phyloP scores from a whole-genome alignment of 2,888 invertebrate species.

The Ptilodon capucinus region DNA sequence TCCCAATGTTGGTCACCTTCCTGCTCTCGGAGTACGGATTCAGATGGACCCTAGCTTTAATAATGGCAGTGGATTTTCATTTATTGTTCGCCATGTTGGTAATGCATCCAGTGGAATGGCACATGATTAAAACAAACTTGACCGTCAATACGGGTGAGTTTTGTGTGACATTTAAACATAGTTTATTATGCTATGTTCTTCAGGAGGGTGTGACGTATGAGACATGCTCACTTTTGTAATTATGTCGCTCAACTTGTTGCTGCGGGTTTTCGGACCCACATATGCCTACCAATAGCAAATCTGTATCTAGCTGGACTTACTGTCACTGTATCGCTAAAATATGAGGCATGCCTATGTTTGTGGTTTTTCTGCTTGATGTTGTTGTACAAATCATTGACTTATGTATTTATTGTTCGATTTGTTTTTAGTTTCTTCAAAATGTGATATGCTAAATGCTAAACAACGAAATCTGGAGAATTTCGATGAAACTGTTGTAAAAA shows the following conservation, averaged over 20 bases:
- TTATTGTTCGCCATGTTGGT: constrained; percentile 86
- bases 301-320: too few relatives aligned
- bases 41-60: constrained; percentile 85
- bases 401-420: constrained; percentile 1
- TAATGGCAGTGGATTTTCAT: constrained; percentile 86
- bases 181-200: too few relatives aligned
- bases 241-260: too few relatives aligned
- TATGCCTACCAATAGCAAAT: too few relatives aligned
- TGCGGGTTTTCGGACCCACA: too few relatives aligned
- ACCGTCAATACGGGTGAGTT: constrained; percentile 39
- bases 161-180: constrained; percentile 7
- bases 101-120: constrained; percentile 90
- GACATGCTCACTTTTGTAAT: too few relatives aligned
- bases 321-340: too few relatives aligned
- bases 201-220: too few relatives aligned
- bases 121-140: constrained; percentile 68
- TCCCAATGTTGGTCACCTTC: constrained; percentile 85
- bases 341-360: too few relatives aligned
- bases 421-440: constrained; percentile 26
- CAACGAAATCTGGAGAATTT: constrained; percentile 43
- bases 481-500: constrained; percentile 65
- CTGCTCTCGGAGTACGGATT: constrained; percentile 86
- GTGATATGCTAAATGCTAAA: constrained; percentile 47
- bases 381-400: neutral
- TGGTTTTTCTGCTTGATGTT: too few relatives aligned